A percentile compares a stretch with the other conserved stretches of the same genome.
Evolutionary conservation across 2,113 vertebrate genomes (phyloP).

Genomic region (Rhinolophus sinicus): DNA sequence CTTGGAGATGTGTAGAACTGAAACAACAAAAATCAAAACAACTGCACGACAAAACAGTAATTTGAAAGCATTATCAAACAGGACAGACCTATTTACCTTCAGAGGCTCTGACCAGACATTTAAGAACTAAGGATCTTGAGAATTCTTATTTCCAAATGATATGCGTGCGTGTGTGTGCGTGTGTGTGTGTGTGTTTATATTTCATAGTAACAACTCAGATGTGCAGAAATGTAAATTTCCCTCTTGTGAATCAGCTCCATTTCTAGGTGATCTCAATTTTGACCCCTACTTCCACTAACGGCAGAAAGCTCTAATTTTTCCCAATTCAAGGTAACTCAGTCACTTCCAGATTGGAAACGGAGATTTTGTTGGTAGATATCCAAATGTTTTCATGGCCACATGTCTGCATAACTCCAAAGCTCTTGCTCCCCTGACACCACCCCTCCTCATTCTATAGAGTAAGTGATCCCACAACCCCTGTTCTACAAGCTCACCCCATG

Average conservation of each 20-base stretch:
- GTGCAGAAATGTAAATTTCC: neutral
- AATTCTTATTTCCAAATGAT: neutral
- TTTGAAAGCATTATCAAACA: neutral
- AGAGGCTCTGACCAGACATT: neutral
- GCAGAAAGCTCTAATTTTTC: neutral
- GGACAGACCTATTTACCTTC: neutral
- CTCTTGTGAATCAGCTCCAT: neutral
- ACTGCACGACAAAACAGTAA: neutral
- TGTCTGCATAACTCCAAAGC: neutral
- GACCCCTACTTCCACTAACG: neutral
- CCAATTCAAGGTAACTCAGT: neutral
- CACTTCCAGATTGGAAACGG: neutral
- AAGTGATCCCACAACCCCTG: neutral
- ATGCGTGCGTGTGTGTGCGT: neutral
- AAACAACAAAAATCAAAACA: constrained; percentile 1
- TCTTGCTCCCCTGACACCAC: accelerated
- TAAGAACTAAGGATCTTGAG: neutral
- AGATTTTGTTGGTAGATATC: neutral
- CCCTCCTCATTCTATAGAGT: neutral
- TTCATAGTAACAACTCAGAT: neutral
- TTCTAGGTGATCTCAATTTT: neutral
- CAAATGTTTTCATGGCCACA: neutral
- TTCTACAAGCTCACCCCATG: neutral
- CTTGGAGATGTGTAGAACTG: neutral
- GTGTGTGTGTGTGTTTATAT: neutral